Evolutionary conservation across 2,113 vertebrate species (phyloP).

Genomic region (Tychaedon coryphoeus): DNA sequence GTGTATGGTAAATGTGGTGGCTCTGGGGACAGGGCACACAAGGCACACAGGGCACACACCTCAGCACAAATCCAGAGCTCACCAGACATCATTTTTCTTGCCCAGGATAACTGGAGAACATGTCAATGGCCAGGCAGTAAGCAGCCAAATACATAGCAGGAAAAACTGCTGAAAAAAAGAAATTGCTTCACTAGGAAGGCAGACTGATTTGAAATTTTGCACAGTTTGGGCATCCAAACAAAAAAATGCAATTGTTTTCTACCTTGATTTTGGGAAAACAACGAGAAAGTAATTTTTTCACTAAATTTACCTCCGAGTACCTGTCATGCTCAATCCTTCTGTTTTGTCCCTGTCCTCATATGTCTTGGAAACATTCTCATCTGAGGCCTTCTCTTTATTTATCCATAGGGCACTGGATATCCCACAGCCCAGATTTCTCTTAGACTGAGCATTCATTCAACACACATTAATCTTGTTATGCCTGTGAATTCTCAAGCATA

Average conservation of each 20-base stretch:
- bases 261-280: background rate
- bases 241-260: background rate
- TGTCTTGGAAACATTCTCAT: background rate
- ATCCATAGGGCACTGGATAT: background rate
- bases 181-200: background rate
- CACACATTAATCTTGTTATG: background rate
- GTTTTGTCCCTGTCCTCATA: background rate
- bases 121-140: background rate
- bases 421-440: background rate
- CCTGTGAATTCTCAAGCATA: background rate
- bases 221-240: background rate
- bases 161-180: background rate
- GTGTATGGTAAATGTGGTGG: too few relatives aligned
- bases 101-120: background rate
- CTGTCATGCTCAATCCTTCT: background rate
- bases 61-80: background rate
- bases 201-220: background rate
- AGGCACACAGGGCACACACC: background rate
- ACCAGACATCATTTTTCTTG: background rate
- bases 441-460: background rate
- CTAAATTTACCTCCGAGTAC: background rate
- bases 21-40: too few relatives aligned
- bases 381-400: background rate
- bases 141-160: background rate
- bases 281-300: background rate